Evolutionary conservation across 2,888 invertebrate species (phyloP).

Genomic region (Oscheius myriophilus): DNA sequence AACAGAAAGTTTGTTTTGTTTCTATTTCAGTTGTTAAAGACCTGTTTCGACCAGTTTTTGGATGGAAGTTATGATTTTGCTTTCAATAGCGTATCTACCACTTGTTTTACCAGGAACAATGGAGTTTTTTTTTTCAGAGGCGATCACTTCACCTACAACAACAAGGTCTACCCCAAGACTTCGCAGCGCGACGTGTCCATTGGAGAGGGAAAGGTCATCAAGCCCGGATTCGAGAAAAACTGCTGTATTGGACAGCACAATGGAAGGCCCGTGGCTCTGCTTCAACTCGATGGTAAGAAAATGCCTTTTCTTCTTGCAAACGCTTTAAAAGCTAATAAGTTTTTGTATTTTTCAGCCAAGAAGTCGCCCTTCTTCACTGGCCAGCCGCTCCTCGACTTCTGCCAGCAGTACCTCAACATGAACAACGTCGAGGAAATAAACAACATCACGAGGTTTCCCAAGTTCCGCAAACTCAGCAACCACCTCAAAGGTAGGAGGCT

Average conservation of each 20-base stretch:
- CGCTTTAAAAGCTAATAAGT: background rate
- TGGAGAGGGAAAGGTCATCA: constrained; percentile 33
- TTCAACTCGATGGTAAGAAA: constrained; percentile 36
- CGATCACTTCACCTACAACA: constrained; percentile 19
- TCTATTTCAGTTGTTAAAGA: too few relatives aligned
- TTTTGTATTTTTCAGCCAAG: constrained; percentile 15
- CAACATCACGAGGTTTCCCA: background rate
- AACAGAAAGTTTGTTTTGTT: constrained; percentile 11
- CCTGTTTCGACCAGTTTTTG: background rate
- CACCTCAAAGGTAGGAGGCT: constrained; percentile 28
- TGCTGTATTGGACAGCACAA: constrained; percentile 25
- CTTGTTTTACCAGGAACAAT: too few relatives aligned
- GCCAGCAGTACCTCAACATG: background rate
- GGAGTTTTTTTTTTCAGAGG: constrained; percentile 21
- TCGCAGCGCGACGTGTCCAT: constrained; percentile 22
- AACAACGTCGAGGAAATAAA: background rate
- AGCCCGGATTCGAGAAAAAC: constrained; percentile 34
- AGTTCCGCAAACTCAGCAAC: background rate
- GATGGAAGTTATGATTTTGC: too few relatives aligned
- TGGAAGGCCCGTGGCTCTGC: constrained; percentile 8
- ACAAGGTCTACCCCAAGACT: constrained; percentile 23
- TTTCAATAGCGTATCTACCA: too few relatives aligned
- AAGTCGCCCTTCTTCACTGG: constrained; percentile 26
- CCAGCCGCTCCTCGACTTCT: background rate
- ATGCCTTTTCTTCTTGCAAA: background rate